These are phyloP conservation scores for Spisula solida DNA, from an alignment of 2,888 invertebrate species.

Conservation along the genomic window DNA sequence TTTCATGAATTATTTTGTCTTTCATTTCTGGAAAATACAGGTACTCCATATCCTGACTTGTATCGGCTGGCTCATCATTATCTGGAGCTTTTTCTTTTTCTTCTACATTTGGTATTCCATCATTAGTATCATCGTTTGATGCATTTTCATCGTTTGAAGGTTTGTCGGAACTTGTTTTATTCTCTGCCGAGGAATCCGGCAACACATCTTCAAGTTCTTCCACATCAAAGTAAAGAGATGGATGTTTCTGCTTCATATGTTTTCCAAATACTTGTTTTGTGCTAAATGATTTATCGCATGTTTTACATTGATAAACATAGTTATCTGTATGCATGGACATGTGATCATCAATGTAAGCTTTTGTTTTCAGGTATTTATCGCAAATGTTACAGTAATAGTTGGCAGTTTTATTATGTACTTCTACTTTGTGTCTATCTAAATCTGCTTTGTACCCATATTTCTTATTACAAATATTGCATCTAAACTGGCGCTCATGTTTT, in stretches of 20 bases:
- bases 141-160: slow-evolving; percentile 14
- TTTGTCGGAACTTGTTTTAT: slow-evolving; percentile 16
- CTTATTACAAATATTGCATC: slow-evolving; percentile 77
- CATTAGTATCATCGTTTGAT: slow-evolving; percentile 29
- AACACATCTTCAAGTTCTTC: slow-evolving; percentile 43
- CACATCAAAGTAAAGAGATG: slow-evolving; percentile 32
- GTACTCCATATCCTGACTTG: slow-evolving; percentile 28
- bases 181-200: slow-evolving; percentile 28
- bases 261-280: slow-evolving; percentile 78
- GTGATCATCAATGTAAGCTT: slow-evolving; percentile 73
- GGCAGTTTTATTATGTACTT: slow-evolving; percentile 65
- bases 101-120: background rate
- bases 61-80: slow-evolving; percentile 13
- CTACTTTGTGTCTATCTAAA: slow-evolving; percentile 75
- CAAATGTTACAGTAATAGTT: slow-evolving; percentile 79
- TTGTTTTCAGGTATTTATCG: slow-evolving; percentile 79
- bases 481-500: slow-evolving; percentile 73
- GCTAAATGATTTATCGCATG: slow-evolving; percentile 78
- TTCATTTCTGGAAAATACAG: slow-evolving; percentile 31
- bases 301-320: slow-evolving; percentile 77
- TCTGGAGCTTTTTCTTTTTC: background rate
- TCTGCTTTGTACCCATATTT: slow-evolving; percentile 78
- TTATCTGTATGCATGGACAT: slow-evolving; percentile 74
- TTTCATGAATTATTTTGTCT: slow-evolving; percentile 49
- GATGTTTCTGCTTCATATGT: slow-evolving; percentile 79